Evolutionary conservation across 2,888 invertebrate genomes (phyloP).

Genomic region (Macropis europaea): DNA sequence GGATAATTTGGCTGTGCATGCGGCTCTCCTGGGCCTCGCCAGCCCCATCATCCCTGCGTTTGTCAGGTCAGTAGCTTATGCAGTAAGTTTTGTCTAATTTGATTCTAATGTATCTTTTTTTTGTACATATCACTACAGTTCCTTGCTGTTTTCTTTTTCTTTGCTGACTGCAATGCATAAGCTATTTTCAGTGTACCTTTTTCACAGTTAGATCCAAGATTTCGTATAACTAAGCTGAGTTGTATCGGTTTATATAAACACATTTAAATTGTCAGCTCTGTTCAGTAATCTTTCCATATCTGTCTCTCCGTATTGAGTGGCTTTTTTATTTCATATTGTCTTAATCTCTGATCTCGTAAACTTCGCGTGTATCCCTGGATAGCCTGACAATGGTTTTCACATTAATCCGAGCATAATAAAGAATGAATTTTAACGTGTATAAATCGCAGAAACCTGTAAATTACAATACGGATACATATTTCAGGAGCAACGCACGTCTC

Average conservation of each 20-base stretch:
- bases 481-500: slow-evolving; percentile 94
- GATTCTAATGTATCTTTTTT: slow-evolving; percentile 13
- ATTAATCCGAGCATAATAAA: background rate
- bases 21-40: slow-evolving; percentile 82
- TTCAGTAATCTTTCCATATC: background rate
- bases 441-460: background rate
- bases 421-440: background rate
- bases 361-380: background rate
- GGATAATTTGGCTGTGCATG: slow-evolving; percentile 82
- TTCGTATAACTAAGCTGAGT: background rate
- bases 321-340: background rate
- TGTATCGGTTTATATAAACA: background rate
- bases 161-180: slow-evolving; percentile 33
- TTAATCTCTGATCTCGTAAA: background rate
- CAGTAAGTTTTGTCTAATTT: slow-evolving; percentile 31
- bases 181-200: slow-evolving; percentile 25
- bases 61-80: slow-evolving; percentile 80
- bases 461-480: slow-evolving; percentile 62
- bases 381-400: background rate
- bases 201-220: background rate
- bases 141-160: background rate
- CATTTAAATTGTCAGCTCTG: background rate
- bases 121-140: slow-evolving; percentile 7
- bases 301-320: background rate
- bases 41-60: slow-evolving; percentile 80